Evolutionary conservation across 2,888 invertebrate genomes (phyloP), one percentile per base, ranked within the genome.

Genomic region (Oegoconia quadripuncta): DNA sequence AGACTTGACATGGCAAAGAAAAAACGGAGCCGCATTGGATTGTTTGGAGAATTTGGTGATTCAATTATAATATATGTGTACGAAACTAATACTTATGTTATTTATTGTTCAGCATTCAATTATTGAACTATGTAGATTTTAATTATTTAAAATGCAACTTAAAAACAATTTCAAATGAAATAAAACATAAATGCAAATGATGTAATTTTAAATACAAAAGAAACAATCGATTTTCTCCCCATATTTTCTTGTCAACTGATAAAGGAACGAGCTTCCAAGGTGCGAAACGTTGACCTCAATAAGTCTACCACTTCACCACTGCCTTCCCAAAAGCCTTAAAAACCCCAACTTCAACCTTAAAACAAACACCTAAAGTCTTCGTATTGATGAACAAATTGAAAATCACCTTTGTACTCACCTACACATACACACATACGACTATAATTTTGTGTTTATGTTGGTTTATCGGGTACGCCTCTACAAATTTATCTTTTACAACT

Each of bases 201-300:
- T n/a, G 26, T 26, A 53, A 56, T 50, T 55, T 56, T 52, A 13
- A 23, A 31, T 35, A 40, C 40, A 40, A 40, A 35, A 30, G 26
- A 31, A 31, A 26, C 30, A 15, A 16, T 11, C 25, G 31, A 32
- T 70, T 72, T 70, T 68, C 67, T 63, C 62, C 59, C 54, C 59
- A 56, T 63, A 69, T 76, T 75, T 80, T 74, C 78, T 77, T 77
- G 71, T 67, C 67, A 55, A 59, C 64, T 64, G 80, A 79, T 80
- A 80, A 77, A 55, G 39, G 60, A 69, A 71, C 69, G 59, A 71
- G 67, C 73, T 70, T 69, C 64, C 71, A 80, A 82, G 80, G 79
- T 81, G 80, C 73, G 62, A 80, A 80, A 63, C 74, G 74, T 74
- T 82, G 80, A 78, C 80, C 82, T 63, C 72, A 74, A 77, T 78